Conservation (phyloP, 2,888 invertebrate genomes). For the Leptinotarsa tumamoca region DNA sequence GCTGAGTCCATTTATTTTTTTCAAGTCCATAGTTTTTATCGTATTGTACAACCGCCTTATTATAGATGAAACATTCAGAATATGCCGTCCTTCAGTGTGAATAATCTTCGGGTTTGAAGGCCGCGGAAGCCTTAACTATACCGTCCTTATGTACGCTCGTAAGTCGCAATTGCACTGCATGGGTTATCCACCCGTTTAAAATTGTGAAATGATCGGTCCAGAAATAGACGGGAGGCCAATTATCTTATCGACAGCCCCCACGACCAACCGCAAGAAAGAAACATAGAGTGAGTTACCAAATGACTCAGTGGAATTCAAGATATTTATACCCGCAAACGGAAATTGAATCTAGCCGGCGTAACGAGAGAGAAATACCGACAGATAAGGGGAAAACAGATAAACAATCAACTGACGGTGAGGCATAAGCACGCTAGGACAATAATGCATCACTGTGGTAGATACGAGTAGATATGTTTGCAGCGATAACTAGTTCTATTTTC, state of each 20-base stretch:
- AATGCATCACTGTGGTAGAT: neutral
- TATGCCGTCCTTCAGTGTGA: too few relatives aligned
- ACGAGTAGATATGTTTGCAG: neutral
- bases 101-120: too few relatives aligned
- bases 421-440: neutral
- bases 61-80: too few relatives aligned
- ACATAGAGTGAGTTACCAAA: neutral
- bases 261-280: slow-evolving; percentile 2
- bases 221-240: slow-evolving; percentile 12
- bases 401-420: neutral
- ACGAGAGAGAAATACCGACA: slow-evolving; percentile 4
- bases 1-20: too few relatives aligned
- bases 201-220: neutral
- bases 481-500: neutral
- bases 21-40: too few relatives aligned
- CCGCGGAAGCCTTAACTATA: too few relatives aligned
- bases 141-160: too few relatives aligned
- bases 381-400: slow-evolving; percentile 3
- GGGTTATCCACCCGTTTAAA: neutral
- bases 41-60: too few relatives aligned
- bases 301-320: slow-evolving; percentile 11
- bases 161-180: too few relatives aligned
- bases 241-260: slow-evolving; percentile 6
- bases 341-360: neutral
- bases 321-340: slow-evolving; percentile 11